These are phyloP conservation scores for Hippocampus abdominalis DNA, from an alignment of 2,113 vertebrate species.

Conservation along the genomic window DNA sequence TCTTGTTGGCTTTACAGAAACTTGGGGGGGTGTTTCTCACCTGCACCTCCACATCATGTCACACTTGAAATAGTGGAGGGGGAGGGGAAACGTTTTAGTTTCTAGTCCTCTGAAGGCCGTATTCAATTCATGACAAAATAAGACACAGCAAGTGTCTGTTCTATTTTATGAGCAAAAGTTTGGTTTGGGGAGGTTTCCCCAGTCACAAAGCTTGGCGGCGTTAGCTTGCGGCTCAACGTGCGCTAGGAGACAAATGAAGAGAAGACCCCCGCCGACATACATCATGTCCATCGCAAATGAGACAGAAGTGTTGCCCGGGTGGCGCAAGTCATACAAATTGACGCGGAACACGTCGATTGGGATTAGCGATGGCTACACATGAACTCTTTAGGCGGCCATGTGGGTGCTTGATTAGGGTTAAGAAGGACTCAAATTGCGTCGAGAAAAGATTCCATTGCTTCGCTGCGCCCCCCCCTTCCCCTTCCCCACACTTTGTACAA, in stretches of 20 bases:
- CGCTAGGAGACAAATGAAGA: conserved; percentile 19
- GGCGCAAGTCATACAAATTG: conserved; percentile 33
- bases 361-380: neutral
- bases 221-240: neutral
- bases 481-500: conserved; percentile 20
- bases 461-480: conserved; percentile 13
- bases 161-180: neutral
- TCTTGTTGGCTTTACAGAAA: conserved; percentile 45
- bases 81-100: conserved; percentile 9
- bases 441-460: conserved; percentile 32
- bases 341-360: conserved; percentile 9
- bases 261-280: conserved; percentile 7
- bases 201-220: conserved; percentile 13
- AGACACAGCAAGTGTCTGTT: neutral
- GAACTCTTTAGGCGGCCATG: neutral
- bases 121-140: neutral
- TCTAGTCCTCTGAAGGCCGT: no score
- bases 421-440: conserved; percentile 55
- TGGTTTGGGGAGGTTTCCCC: neutral
- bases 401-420: conserved; percentile 26
- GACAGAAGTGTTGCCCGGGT: conserved; percentile 34
- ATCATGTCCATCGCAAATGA: conserved; percentile 3
- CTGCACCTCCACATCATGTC: conserved; percentile 1
- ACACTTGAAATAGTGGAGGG: neutral
- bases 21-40: neutral